Evolutionary conservation across 2,113 vertebrate species (phyloP).

Genomic region (Phylloscopus trochiloides): DNA sequence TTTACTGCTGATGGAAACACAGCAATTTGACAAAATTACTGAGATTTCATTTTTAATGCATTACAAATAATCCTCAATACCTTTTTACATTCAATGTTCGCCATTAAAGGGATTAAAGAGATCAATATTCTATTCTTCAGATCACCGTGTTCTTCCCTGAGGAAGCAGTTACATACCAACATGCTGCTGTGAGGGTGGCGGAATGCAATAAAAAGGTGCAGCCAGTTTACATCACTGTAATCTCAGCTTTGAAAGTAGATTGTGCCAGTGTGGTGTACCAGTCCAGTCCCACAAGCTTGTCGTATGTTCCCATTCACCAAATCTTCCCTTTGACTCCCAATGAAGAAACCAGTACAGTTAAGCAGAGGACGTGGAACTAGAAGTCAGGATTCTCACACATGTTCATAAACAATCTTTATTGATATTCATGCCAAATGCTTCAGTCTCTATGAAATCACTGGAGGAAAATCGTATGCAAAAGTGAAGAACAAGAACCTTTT

Average conservation of each 20-base stretch:
- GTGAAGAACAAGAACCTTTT: not conserved
- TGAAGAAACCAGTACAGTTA: not conserved
- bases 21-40: not conserved
- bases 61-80: not conserved
- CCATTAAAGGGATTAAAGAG: not conserved
- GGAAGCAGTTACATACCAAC: not conserved
- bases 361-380: not conserved
- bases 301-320: not conserved
- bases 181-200: not conserved
- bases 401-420: not conserved
- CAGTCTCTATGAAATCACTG: not conserved
- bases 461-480: not conserved
- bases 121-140: not conserved
- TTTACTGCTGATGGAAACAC: not conserved
- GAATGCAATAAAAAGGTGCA: not conserved
- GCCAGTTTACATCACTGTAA: not conserved
- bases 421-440: not conserved
- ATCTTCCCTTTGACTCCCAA: not conserved
- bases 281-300: not conserved
- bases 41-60: not conserved
- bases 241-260: not conserved
- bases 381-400: not conserved
- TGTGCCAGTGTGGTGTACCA: not conserved
- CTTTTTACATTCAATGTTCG: not conserved
- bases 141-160: accelerated